These are phyloP conservation scores for Liolophura sinensis DNA, from an alignment of 1,140 invertebrate species.

Conservation along the genomic window DNA sequence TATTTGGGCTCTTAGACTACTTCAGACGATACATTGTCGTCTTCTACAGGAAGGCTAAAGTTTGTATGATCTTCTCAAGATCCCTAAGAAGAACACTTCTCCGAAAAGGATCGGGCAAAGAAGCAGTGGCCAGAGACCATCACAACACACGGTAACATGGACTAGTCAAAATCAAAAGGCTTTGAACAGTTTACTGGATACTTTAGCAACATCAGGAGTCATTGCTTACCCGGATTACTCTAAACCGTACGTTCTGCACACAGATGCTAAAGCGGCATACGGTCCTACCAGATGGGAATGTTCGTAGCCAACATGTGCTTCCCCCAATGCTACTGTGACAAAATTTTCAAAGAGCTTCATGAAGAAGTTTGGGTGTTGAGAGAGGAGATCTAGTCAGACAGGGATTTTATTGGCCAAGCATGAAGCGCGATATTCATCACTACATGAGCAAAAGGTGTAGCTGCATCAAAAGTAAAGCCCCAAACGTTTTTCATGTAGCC, in stretches of 20 bases:
- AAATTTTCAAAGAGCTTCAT: slow-evolving; percentile 12
- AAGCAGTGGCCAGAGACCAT: slow-evolving; percentile 11
- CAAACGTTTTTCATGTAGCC: slow-evolving; percentile 8
- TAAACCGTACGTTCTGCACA: slow-evolving; percentile 52
- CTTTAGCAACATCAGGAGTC: slow-evolving; percentile 37
- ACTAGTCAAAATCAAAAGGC: slow-evolving; percentile 12
- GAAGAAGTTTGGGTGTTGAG: slow-evolving; percentile 14
- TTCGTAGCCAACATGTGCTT: slow-evolving; percentile 14
- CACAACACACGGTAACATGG: slow-evolving; percentile 14
- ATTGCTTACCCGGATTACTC: slow-evolving; percentile 46
- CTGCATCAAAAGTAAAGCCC: slow-evolving; percentile 20
- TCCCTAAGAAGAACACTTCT: slow-evolving; percentile 24
- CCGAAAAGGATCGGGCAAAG: slow-evolving; percentile 12
- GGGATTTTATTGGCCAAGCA: slow-evolving; percentile 19
- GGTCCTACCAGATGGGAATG: not conserved
- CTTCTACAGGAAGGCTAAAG: slow-evolving; percentile 32
- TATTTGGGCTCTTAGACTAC: slow-evolving; percentile 58
- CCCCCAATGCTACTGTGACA: slow-evolving; percentile 2
- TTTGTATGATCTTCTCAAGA: slow-evolving; percentile 9
- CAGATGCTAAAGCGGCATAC: slow-evolving; percentile 53
- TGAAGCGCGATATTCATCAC: slow-evolving; percentile 10
- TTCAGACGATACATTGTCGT: slow-evolving; percentile 53
- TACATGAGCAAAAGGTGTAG: slow-evolving; percentile 12
- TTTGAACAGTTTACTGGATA: slow-evolving; percentile 35
- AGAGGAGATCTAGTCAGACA: slow-evolving; percentile 11